Base-by-base conservation (phyloP, 1,140 invertebrate species). In the Octopus bimaculoides region DNA sequence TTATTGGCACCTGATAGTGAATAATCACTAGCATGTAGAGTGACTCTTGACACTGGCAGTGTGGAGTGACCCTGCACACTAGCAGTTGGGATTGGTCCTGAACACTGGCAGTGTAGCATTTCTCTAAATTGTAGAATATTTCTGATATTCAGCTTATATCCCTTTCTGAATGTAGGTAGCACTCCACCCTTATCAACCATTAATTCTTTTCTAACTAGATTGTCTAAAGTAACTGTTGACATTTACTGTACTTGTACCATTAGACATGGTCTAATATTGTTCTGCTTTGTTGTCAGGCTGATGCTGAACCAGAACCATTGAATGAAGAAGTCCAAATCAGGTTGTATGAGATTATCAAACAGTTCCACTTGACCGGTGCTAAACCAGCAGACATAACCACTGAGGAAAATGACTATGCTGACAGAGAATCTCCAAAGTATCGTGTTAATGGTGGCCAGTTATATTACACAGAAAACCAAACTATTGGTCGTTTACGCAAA, bases 381-480 rank as follows among this genome's bases (percentile, higher is more conserved):
- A 52, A 52, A 52, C 20, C 5, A 5, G 26, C n/a, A 17, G 6
- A 71, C 26, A 52, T 75, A 14, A 41, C 74, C 20, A 6, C 74
- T 20, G 74, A 75, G 41, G 74, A 75, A 17, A 52, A 17, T 26
- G 74, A 75, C 17, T 75, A 75, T 53, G 52, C 17, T 26, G 74
- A 75, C 17, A 52, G 41, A 53, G 74, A 79, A 55, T 75, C 82
- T 52, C 75, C 81, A 54, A 81, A 80, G 20, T 84, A 80, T 77
- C 54, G 73, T 61, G 54, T 82, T 14, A 77, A 76, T n/a, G 80
- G 80, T 10, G 54, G 77, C 12, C 69, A 83, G 55, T 81, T 77
- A 26, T 84, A 81, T 77, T 56, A 69, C 54, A 76, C 78, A 10
- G 17, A 41, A 8, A 20, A 80, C 4, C 71, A 75, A 14, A 54